Base-by-base conservation (phyloP, 2,888 invertebrate genomes). In the Apodemia zela region DNA sequence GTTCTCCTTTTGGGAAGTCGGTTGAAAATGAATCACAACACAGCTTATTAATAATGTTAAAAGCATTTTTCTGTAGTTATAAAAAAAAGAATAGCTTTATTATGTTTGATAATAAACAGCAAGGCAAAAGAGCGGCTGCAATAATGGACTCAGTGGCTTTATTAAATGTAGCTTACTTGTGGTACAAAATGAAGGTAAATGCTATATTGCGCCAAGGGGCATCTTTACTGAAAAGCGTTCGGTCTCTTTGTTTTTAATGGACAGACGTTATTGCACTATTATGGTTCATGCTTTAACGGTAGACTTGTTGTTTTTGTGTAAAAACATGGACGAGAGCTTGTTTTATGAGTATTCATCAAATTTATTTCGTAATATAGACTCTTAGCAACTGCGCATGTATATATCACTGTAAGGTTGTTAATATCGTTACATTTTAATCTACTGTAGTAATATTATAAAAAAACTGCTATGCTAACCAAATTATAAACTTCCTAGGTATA, bases 161-260 rank as follows among this genome's bases (percentile, higher is more conserved):
- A 65, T 65, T 59, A 62, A 62, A 57, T 47, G 29, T 59, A 38
- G 60, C 47, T 63, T 60, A 65, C 45, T 65, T 57, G 57, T 54
- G 64, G 62, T 62, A 66, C 60, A 62, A 42, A 66, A 63, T 47
- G 63, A 59, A 62, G 62, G 64, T 64, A 60, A 66, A 64, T 64
- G 54, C 59, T 60, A 62, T 58, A 57, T 25, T 59, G 59, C 58
- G 64, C 61, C 59, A 58, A 45, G 61, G 63, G 64, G 64, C 64
- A 64, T 63, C 54, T 57, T 57, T 57, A 25, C 25, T 57, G 54
- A 57, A 57, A 25, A 57, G 54, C 54, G 54, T 29, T 21, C 54
- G 25, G 54, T 21, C 54, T 25, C 54, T 54, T 54, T 54, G 54
- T 54, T 54, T 54, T 54, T 54, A 54, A 54, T 54, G 25, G 54